These are phyloP conservation scores for Pseudolaguvia tuberculata DNA, from an alignment of 2,113 vertebrate species.

Conservation along the genomic window DNA sequence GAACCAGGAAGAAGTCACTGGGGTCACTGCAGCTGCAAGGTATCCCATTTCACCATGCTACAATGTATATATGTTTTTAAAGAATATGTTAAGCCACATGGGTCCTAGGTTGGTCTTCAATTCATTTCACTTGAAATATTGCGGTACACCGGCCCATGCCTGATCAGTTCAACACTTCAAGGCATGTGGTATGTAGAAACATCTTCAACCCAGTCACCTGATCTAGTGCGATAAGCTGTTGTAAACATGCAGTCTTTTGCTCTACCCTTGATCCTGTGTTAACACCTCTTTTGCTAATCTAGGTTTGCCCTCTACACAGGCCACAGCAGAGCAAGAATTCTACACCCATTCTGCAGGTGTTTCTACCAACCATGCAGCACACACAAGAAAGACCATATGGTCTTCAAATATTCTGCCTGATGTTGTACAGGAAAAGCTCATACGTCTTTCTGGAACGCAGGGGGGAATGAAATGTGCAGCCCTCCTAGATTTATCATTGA, in stretches of 20 bases:
- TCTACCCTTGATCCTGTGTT: slow-evolving; percentile 58
- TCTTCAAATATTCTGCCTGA: slow-evolving; percentile 25
- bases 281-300: slow-evolving; percentile 62
- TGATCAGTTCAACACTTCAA: slow-evolving; percentile 3
- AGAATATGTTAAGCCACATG: neutral
- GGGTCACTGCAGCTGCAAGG: neutral
- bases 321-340: slow-evolving; percentile 47
- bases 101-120: neutral
- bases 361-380: slow-evolving; percentile 44
- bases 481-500: slow-evolving; percentile 36
- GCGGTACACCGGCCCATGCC: neutral
- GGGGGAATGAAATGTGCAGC: slow-evolving; percentile 39
- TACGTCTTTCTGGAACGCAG: slow-evolving; percentile 47
- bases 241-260: slow-evolving; percentile 35
- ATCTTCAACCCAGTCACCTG: slow-evolving; percentile 13
- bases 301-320: slow-evolving; percentile 56
- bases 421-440: slow-evolving; percentile 24
- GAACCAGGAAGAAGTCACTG: no score
- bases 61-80: neutral
- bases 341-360: slow-evolving; percentile 56
- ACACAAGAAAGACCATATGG: slow-evolving; percentile 33
- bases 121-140: neutral
- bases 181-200: slow-evolving; percentile 5
- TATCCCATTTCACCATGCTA: neutral
- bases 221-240: neutral